Evolutionary conservation across 2,113 vertebrate species (phyloP).

Genomic region (Gallinago media): DNA sequence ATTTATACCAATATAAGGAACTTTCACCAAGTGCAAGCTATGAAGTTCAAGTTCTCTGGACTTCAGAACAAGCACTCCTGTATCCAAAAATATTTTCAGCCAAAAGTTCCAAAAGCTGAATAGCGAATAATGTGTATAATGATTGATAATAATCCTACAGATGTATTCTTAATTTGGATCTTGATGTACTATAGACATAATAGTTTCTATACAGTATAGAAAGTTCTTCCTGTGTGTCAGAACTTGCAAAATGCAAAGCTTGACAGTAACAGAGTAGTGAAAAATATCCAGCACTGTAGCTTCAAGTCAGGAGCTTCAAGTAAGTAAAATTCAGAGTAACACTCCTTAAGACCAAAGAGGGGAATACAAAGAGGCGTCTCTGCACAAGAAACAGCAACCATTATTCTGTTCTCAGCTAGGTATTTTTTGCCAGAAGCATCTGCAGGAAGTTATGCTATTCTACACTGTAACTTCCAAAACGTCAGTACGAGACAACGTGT

Average conservation of each 20-base stretch:
- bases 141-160: not conserved
- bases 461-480: not conserved
- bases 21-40: not conserved
- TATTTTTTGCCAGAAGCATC: not conserved
- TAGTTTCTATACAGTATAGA: not conserved
- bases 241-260: not conserved
- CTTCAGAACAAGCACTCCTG: not conserved
- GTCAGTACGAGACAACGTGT: fast-evolving
- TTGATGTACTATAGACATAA: not conserved
- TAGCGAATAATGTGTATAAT: not conserved
- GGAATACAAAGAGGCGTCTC: not conserved
- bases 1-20: not conserved
- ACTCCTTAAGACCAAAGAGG: not conserved
- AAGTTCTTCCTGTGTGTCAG: not conserved
- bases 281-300: not conserved
- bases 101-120: not conserved
- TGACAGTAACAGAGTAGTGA: not conserved
- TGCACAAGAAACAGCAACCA: not conserved
- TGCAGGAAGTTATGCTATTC: not conserved
- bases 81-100: not conserved
- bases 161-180: not conserved
- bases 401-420: not conserved
- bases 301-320: not conserved
- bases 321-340: not conserved
- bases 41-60: not conserved